A percentile compares a stretch with the other conserved stretches of the same genome.
Evolutionary conservation across 2,113 vertebrate species (phyloP).

Genomic region (Anarhynchus alexandrinus): DNA sequence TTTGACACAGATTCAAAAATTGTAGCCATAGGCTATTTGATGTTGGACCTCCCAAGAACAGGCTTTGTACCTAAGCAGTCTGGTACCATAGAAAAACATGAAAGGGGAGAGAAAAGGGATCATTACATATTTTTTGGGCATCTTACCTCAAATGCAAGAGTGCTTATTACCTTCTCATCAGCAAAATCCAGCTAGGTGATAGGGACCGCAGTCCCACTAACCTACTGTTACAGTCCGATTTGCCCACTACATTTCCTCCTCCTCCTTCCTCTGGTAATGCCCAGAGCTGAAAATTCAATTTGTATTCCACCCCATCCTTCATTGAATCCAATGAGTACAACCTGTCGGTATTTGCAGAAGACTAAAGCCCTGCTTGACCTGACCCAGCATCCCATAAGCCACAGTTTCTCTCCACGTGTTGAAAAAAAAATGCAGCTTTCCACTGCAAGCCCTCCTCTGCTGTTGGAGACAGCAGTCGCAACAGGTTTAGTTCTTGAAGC

Average conservation of each 20-base stretch:
- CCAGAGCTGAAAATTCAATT: not conserved
- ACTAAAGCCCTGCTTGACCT: not conserved
- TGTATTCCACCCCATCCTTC: not conserved
- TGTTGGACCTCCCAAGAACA: not conserved
- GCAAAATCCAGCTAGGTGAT: not conserved
- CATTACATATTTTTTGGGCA: not conserved
- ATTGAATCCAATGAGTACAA: not conserved
- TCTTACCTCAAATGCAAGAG: not conserved
- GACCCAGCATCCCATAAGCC: not conserved
- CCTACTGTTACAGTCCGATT: not conserved
- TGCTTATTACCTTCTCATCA: not conserved
- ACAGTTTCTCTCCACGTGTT: accelerated
- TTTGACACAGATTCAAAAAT: not conserved
- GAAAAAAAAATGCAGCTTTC: not conserved
- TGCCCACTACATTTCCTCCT: not conserved
- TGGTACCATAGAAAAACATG: not conserved
- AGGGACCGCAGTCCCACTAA: not conserved
- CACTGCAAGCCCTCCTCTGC: not conserved
- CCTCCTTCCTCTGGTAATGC: not conserved
- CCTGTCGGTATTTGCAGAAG: not conserved
- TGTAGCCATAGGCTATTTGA: not conserved
- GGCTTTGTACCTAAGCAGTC: not conserved
- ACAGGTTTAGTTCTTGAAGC: not conserved
- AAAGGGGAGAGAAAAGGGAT: not conserved
- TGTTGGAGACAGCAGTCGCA: not conserved